Evolutionary conservation across 2,797 vertebrate genomes (phyloP).

Genomic region (Ptychobarbus kaznakovi): DNA sequence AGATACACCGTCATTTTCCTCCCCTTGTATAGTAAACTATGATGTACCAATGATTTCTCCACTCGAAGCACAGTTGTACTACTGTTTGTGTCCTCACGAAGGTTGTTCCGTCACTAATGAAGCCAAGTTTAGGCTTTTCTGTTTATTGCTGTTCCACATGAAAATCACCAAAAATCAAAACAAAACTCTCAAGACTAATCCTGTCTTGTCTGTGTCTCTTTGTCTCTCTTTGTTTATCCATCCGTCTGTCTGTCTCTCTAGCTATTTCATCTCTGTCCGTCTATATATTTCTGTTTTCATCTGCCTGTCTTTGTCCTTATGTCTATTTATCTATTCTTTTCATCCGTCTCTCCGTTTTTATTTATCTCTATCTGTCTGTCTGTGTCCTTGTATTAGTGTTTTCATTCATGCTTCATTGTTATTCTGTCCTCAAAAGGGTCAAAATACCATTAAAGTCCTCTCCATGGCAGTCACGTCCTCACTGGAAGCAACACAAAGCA

Average conservation of each 20-base stretch:
- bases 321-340: not conserved
- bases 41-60: conserved; percentile 40
- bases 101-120: not conserved
- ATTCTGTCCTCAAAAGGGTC: conserved; percentile 66
- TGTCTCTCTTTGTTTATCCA: not conserved
- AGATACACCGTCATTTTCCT: conserved; percentile 54
- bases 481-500: conserved; percentile 72
- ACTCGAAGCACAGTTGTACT: conserved; percentile 28
- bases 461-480: conserved; percentile 67
- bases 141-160: conserved; percentile 7
- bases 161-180: not conserved
- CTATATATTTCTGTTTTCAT: not conserved
- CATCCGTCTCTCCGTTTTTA: not conserved
- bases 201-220: not conserved
- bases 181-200: not conserved
- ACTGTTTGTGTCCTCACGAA: conserved; percentile 40
- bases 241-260: not conserved
- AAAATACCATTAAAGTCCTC: conserved; percentile 62
- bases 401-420: conserved; percentile 39
- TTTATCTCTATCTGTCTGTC: conserved; percentile 6
- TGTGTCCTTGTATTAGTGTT: not conserved
- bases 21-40: conserved; percentile 46
- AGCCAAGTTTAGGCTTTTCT: conserved; percentile 14
- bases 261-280: not conserved
- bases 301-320: not conserved